Conservation (phyloP, 2,888 invertebrate genomes). For the Perizoma flavofasciatum region DNA sequence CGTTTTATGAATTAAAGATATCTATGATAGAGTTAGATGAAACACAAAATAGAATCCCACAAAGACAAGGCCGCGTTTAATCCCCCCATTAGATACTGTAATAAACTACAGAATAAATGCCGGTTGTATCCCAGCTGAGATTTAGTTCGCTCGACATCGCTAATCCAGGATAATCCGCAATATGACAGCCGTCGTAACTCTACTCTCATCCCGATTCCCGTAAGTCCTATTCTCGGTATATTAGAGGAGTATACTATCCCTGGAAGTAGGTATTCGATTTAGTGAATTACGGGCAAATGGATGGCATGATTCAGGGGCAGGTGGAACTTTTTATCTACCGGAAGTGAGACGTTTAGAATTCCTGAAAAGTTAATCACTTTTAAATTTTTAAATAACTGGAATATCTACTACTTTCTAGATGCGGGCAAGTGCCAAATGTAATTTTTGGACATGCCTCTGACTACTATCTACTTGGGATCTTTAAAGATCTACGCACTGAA, state of each 20-base stretch:
- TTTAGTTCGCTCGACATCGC: constrained; percentile 21
- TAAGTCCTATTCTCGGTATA: background rate
- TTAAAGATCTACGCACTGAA: too few relatives aligned
- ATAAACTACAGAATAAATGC: constrained; percentile 3
- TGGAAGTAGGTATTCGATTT: constrained; percentile 2
- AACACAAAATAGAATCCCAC: background rate
- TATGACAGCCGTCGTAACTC: constrained; percentile 35
- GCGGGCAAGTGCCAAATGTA: too few relatives aligned
- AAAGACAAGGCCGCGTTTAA: constrained; percentile 12
- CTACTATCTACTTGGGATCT: too few relatives aligned
- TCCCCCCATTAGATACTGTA: constrained; percentile 15
- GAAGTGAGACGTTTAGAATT: too few relatives aligned
- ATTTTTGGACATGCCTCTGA: too few relatives aligned
- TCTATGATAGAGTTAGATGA: too few relatives aligned
- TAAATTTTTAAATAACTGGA: too few relatives aligned
- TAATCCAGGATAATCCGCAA: constrained; percentile 31
- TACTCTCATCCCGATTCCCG: constrained; percentile 14
- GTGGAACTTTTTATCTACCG: too few relatives aligned
- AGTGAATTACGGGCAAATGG: background rate
- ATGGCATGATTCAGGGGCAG: too few relatives aligned
- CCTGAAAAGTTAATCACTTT: too few relatives aligned
- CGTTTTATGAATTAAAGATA: too few relatives aligned
- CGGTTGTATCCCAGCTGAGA: constrained; percentile 8
- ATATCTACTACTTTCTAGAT: too few relatives aligned
- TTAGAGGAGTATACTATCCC: constrained; percentile 15